phyloP scores from a whole-genome alignment of 2,113 vertebrate genomes.

The Pagrus major region DNA sequence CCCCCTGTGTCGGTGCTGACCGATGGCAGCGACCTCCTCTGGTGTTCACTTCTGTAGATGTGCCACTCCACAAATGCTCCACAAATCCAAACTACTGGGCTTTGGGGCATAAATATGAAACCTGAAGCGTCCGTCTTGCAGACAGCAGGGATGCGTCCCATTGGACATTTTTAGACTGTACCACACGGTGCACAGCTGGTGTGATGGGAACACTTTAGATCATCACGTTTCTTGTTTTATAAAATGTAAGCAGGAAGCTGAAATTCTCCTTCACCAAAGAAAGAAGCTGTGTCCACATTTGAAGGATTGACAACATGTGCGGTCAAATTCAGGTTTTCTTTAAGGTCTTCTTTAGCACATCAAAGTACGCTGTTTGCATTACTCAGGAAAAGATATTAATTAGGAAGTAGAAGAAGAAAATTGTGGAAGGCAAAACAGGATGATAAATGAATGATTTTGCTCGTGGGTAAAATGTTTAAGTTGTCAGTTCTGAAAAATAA shows the following conservation, averaged over 20 bases:
- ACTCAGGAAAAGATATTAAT: not conserved
- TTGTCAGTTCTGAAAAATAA: slow-evolving; percentile 17
- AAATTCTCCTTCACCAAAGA: not conserved
- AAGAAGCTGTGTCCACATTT: not conserved
- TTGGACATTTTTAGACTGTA: not conserved
- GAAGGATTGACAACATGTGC: not conserved
- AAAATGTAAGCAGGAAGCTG: not conserved
- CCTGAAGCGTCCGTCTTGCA: not conserved
- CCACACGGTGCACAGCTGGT: not conserved
- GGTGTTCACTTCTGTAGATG: slow-evolving; percentile 45
- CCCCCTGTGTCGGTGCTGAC: slow-evolving; percentile 53
- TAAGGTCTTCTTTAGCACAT: not conserved
- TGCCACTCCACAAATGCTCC: slow-evolving; percentile 27
- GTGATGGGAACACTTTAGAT: not conserved
- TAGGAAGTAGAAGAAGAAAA: not conserved
- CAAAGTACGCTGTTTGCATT: not conserved
- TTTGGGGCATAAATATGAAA: slow-evolving; percentile 19
- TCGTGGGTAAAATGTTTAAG: not conserved
- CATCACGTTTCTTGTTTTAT: not conserved
- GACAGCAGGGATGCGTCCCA: not conserved
- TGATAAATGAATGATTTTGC: slow-evolving; percentile 18
- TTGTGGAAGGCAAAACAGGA: not conserved
- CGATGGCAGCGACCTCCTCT: slow-evolving; percentile 34
- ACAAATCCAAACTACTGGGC: slow-evolving; percentile 13
- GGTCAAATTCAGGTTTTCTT: slow-evolving; percentile 8